Conservation (phyloP, 2,797 vertebrate species). For the Steatocranus sp. region DNA sequence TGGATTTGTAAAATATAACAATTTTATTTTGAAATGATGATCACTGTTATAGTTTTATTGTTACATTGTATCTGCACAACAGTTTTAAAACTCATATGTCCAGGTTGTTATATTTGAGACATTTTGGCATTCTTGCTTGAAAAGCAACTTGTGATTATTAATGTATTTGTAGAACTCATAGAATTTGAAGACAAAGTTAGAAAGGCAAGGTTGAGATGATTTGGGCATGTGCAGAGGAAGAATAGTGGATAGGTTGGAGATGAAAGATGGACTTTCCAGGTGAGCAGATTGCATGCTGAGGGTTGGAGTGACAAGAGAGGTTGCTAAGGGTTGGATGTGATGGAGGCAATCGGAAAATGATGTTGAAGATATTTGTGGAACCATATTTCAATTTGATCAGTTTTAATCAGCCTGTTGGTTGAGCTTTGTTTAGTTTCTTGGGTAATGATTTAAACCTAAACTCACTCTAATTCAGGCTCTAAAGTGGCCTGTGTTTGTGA, state of each 20-base stretch:
- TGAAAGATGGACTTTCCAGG: not conserved
- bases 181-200: not conserved
- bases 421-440: not conserved
- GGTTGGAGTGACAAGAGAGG: not conserved
- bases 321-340: not conserved
- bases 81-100: not conserved
- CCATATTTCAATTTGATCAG: not conserved
- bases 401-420: not conserved
- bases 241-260: not conserved
- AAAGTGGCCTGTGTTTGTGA: constrained; percentile 36
- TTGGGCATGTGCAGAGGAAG: not conserved
- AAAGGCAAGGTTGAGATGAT: not conserved
- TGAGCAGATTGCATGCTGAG: not conserved
- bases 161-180: not conserved
- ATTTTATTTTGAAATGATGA: not conserved
- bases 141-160: not conserved
- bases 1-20: not conserved
- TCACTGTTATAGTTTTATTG: not conserved
- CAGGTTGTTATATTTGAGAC: not conserved
- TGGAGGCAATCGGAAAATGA: not conserved
- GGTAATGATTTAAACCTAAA: not conserved
- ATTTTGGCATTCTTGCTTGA: not conserved
- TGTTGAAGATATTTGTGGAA: not conserved
- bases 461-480: constrained; percentile 7
- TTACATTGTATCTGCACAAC: not conserved